Conservation (phyloP, 2,888 invertebrate species). For the Zaprionus lineosus region DNA sequence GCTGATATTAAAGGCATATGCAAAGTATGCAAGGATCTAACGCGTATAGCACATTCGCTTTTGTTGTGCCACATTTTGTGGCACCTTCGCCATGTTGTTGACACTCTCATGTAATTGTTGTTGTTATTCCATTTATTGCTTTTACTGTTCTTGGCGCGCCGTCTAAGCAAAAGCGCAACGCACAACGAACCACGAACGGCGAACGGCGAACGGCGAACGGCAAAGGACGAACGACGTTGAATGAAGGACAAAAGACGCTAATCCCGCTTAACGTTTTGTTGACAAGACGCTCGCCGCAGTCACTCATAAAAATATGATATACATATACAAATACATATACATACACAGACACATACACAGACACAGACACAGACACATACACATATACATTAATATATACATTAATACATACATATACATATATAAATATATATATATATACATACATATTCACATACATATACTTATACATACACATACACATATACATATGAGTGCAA, state of each 20-base stretch:
- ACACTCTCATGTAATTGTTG: conserved; percentile 57
- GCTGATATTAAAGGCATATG: conserved; percentile 73
- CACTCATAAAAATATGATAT: conserved; percentile 36
- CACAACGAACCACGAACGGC: too few relatives aligned
- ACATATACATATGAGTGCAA: too few relatives aligned
- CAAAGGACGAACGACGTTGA: too few relatives aligned
- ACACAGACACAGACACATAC: too few relatives aligned
- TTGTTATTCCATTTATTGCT: conserved; percentile 31
- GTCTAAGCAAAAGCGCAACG: conserved; percentile 55
- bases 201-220: too few relatives aligned
- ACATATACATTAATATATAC: too few relatives aligned
- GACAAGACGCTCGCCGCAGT: conserved; percentile 53
- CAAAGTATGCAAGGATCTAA: conserved; percentile 60
- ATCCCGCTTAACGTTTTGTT: conserved; percentile 72
- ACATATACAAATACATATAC: conserved; percentile 4
- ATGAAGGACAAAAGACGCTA: conserved; percentile 45
- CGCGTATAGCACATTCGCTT: conserved; percentile 10
- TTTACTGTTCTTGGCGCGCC: conserved; percentile 1
- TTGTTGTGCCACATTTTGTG: conserved; percentile 25
- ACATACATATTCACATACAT: too few relatives aligned
- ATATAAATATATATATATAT: not conserved
- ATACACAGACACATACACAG: too few relatives aligned
- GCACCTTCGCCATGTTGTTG: conserved; percentile 15
- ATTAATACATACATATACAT: too few relatives aligned
- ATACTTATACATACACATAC: too few relatives aligned